phyloP scores from a whole-genome alignment of 2,113 vertebrate species.

The Semnornis frantzii region DNA sequence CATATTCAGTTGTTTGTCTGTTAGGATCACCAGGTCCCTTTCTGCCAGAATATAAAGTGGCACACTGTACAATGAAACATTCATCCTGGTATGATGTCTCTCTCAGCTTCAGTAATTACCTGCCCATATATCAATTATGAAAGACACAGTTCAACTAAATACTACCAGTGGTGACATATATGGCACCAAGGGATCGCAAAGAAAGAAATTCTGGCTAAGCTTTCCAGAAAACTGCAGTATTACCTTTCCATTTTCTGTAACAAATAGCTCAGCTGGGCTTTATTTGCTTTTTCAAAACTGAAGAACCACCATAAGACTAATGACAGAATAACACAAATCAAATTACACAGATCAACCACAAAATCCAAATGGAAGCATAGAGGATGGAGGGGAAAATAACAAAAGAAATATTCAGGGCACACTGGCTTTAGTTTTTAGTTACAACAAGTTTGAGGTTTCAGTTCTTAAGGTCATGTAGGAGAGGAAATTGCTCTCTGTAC shows the following conservation, averaged over 20 bases:
- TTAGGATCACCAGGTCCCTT: too few relatives aligned
- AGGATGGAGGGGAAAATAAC: neutral
- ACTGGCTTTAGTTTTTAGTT: neutral
- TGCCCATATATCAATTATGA: neutral
- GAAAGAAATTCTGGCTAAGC: neutral
- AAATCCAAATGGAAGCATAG: neutral
- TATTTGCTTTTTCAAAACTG: neutral
- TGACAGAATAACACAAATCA: neutral
- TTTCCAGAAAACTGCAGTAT: neutral
- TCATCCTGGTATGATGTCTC: neutral
- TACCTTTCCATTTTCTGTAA: neutral
- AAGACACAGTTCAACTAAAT: slow-evolving; percentile 29
- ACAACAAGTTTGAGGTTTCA: neutral
- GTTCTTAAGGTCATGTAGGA: neutral
- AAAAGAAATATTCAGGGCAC: neutral
- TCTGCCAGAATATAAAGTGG: neutral
- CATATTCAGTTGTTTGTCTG: too few relatives aligned
- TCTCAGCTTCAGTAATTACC: neutral
- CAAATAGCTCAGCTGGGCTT: neutral
- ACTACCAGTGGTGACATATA: neutral
- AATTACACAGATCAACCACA: too few relatives aligned
- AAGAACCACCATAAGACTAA: neutral
- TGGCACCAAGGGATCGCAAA: neutral
- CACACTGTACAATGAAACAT: neutral
- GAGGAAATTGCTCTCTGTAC: neutral